phyloP scores from a whole-genome alignment of 2,113 vertebrate genomes.

The Ciconia maguari region DNA sequence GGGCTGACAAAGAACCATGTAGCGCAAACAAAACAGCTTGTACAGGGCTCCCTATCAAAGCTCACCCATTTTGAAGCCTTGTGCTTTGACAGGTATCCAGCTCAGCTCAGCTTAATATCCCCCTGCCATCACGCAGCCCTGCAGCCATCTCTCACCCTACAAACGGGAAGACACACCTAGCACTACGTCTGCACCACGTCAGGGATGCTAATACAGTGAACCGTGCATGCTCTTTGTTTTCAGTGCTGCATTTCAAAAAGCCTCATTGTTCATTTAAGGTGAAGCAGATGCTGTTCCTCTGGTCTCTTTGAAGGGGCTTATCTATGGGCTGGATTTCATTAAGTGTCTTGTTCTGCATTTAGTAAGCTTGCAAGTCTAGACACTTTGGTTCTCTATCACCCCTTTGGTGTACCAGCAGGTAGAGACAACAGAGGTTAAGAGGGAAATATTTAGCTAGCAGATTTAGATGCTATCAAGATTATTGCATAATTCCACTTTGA shows the following conservation, averaged over 20 bases:
- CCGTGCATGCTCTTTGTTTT: neutral
- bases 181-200: neutral
- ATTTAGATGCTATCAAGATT: constrained; percentile 59
- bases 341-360: constrained; percentile 50
- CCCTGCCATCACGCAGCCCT: neutral
- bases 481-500: constrained; percentile 25
- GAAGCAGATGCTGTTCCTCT: constrained; percentile 49
- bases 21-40: neutral
- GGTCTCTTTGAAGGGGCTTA: constrained; percentile 55
- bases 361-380: constrained; percentile 67
- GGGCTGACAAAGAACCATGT: neutral
- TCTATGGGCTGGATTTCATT: constrained; percentile 60
- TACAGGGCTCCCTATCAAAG: neutral
- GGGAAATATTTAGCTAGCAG: constrained; percentile 47
- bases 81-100: neutral
- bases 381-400: constrained; percentile 46
- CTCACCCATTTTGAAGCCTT: neutral
- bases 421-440: constrained; percentile 52
- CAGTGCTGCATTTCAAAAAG: neutral
- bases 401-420: constrained; percentile 44
- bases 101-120: neutral
- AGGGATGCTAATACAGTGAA: neutral
- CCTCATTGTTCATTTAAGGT: constrained; percentile 29
- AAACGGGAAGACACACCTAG: neutral
- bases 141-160: neutral